Base-by-base conservation (phyloP, 1,140 invertebrate genomes). In the Caerostris darwini region DNA sequence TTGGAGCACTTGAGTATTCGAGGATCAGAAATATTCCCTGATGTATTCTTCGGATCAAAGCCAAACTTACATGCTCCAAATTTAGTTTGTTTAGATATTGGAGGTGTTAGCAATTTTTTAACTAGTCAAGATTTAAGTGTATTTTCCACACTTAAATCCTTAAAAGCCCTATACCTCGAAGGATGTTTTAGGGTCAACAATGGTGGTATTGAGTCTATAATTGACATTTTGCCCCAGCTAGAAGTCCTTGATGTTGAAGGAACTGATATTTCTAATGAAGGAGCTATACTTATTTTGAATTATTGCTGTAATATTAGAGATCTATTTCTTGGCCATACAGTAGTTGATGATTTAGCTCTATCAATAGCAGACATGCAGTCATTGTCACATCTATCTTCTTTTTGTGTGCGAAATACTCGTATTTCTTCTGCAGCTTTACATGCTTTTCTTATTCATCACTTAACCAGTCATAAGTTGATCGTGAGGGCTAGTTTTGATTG, bases 161-260 rank as follows among this genome's bases (percentile, higher is more conserved):
- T 94, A 3, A 50, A 54, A 17, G 59, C 58, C 17, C 54, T 94
- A 7, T 94, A 88, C 14, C 34, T 94, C 4, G 88, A 92, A 56
- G 83, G 85, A 14, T 92, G 89, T 56, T 77, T 64, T 69, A 64
- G 94, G 3, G 88, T 94, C 64, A 94, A 94, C 57, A 85, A 88
- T 67, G 94, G 64, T 17, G 94, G 94, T 17, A 88, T 94, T 50
- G 90, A 92, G 57, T 77, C 77, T 3, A 92, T 94, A 34, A 61
- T 50, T 10, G 19, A 59, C 2, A 92, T 94, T 17, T 77, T 94
- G 7, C 83, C 82, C 61, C 89, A 92, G 3, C 82, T 94, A 6
- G 71, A 92, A 81, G 54, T 92, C 53, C 57, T 94, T 7, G 94
- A 94, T 82, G 83, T 94, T 10, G 94, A 94, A 92, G 94, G 90